Percentiles rank a stretch among this genome's conserved stretches.
These are phyloP conservation scores for Syngnathus rostellatus DNA, from an alignment of 2,797 vertebrate genomes.

Conservation along the genomic window DNA sequence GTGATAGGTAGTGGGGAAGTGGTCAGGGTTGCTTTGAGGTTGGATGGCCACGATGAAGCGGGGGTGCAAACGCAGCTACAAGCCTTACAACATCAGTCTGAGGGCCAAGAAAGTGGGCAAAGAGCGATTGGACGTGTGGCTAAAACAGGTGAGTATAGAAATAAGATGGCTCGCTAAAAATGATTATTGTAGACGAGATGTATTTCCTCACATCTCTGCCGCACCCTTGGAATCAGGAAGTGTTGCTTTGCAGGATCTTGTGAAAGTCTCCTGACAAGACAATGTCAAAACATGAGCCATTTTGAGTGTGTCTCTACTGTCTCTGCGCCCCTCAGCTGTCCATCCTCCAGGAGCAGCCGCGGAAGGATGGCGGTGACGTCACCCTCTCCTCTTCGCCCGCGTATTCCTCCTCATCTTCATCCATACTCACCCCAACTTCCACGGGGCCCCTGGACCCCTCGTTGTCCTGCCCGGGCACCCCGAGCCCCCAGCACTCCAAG, in stretches of 20 bases:
- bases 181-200: conserved; percentile 4
- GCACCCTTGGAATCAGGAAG: conserved; percentile 63
- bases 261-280: conserved; percentile 50
- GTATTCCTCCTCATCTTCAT: conserved; percentile 30
- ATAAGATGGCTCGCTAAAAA: background rate
- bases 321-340: conserved; percentile 58
- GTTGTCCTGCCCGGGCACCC: conserved; percentile 52
- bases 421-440: conserved; percentile 29
- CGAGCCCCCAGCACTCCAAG: conserved; percentile 52
- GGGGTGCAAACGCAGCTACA: conserved; percentile 70
- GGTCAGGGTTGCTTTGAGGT: conserved; percentile 6
- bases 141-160: conserved; percentile 72
- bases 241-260: conserved; percentile 63
- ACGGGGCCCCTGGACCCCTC: conserved; percentile 39
- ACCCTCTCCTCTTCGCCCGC: conserved; percentile 25
- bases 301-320: background rate
- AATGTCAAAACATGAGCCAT: background rate
- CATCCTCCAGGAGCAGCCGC: conserved; percentile 77
- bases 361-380: conserved; percentile 72
- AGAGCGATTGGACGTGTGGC: conserved; percentile 68
- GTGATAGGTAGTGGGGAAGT: conserved; percentile 19
- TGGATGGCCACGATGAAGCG: conserved; percentile 66
- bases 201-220: conserved; percentile 25
- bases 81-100: conserved; percentile 64
- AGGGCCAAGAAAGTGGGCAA: conserved; percentile 56